These are phyloP conservation scores for Perdita meconis DNA, from an alignment of 2,888 invertebrate genomes.

Conservation along the genomic window DNA sequence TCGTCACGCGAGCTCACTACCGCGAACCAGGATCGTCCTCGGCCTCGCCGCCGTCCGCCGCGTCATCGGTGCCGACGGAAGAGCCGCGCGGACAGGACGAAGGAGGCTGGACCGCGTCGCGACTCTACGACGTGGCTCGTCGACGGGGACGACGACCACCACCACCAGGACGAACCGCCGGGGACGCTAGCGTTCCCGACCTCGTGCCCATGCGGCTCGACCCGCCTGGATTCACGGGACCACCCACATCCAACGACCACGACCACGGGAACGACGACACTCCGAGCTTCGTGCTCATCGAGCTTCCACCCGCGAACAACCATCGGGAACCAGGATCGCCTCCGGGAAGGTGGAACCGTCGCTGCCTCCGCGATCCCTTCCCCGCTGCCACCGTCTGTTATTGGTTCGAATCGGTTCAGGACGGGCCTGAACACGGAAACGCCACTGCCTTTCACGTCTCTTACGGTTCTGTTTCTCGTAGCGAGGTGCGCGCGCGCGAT, in stretches of 20 bases:
- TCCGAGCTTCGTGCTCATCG: slow-evolving; percentile 22
- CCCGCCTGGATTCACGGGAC: slow-evolving; percentile 76
- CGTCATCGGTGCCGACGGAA: slow-evolving; percentile 19
- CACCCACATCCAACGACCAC: slow-evolving; percentile 68
- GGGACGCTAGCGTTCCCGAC: slow-evolving; percentile 78
- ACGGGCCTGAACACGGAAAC: slow-evolving; percentile 65
- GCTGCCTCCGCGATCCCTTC: slow-evolving; percentile 7
- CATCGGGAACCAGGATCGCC: too few relatives aligned
- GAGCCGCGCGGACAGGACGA: not conserved
- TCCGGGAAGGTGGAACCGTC: not conserved
- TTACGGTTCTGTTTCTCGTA: slow-evolving; percentile 47
- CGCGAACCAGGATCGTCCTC: slow-evolving; percentile 41
- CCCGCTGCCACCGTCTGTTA: not conserved
- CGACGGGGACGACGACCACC: slow-evolving; percentile 69
- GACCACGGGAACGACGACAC: slow-evolving; percentile 3
- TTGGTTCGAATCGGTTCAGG: slow-evolving; percentile 12
- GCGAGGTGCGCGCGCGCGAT: slow-evolving; percentile 46
- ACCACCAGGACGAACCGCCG: slow-evolving; percentile 71
- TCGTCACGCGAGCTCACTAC: slow-evolving; percentile 59
- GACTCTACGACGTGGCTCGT: slow-evolving; percentile 43
- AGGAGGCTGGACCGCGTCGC: slow-evolving; percentile 13
- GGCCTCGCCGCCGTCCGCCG: slow-evolving; percentile 4
- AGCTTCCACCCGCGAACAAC: not conserved
- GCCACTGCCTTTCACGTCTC: slow-evolving; percentile 73
- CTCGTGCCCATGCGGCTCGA: slow-evolving; percentile 81